Evolutionary conservation across 2,888 invertebrate genomes (phyloP).

Genomic region (Ferdinandea cuprea): DNA sequence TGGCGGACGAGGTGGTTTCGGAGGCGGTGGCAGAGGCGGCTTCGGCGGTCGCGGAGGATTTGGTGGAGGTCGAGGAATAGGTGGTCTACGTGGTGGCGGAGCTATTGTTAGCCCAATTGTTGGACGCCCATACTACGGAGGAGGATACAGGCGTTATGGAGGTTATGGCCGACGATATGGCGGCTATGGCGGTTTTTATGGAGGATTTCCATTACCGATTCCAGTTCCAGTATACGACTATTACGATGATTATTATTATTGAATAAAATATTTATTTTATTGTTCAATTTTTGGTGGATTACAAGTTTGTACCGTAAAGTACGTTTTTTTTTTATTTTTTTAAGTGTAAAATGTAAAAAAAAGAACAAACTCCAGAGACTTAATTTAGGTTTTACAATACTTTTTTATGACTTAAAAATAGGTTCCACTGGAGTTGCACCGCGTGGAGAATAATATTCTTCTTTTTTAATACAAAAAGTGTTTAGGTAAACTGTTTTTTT

Average conservation of each 20-base stretch:
- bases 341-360: constrained; percentile 48
- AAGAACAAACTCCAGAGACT: constrained; percentile 5
- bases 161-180: constrained; percentile 43
- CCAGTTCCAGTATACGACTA: constrained; percentile 27
- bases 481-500: constrained; percentile 23
- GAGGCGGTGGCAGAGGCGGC: constrained; percentile 39
- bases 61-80: constrained; percentile 13
- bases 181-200: constrained; percentile 26
- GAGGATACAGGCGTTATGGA: constrained; percentile 28
- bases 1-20: constrained; percentile 39
- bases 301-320: constrained; percentile 66
- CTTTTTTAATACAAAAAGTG: constrained; percentile 14
- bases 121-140: constrained; percentile 14
- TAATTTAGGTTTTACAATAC: constrained; percentile 28
- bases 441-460: constrained; percentile 23
- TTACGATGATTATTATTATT: constrained; percentile 35
- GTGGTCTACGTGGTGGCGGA: background rate
- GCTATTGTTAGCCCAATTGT: background rate
- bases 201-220: constrained; percentile 30
- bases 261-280: constrained; percentile 61
- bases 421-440: constrained; percentile 43
- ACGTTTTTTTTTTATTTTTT: constrained; percentile 31
- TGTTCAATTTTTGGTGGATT: constrained; percentile 72
- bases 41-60: constrained; percentile 19
- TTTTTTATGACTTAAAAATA: constrained; percentile 48